Evolutionary conservation across 2,113 vertebrate genomes (phyloP).

Genomic region (Capreolus pygargus): DNA sequence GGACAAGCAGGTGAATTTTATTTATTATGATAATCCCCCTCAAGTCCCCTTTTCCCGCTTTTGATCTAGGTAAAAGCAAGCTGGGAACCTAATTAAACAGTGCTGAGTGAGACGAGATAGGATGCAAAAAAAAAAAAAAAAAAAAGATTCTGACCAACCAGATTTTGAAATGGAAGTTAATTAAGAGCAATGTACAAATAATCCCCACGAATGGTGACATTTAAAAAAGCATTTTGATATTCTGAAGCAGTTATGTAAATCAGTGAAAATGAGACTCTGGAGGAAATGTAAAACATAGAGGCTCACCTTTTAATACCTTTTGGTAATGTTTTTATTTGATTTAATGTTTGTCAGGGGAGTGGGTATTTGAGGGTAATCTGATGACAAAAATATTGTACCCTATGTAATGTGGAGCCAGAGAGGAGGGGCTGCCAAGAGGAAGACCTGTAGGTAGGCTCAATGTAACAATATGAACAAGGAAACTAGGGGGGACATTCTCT

Average conservation of each 20-base stretch:
- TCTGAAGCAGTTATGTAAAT: slow-evolving; percentile 71
- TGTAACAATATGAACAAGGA: not conserved
- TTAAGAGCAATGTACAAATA: slow-evolving; percentile 73
- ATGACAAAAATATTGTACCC: slow-evolving; percentile 4
- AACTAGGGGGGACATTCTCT: not conserved
- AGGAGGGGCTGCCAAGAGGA: not conserved
- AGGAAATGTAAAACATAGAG: slow-evolving; percentile 54
- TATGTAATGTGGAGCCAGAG: not conserved
- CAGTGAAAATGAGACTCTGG: slow-evolving; percentile 46
- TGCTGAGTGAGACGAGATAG: slow-evolving; percentile 19
- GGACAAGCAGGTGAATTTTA: slow-evolving; percentile 53
- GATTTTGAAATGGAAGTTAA: slow-evolving; percentile 71
- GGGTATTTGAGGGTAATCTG: slow-evolving; percentile 39
- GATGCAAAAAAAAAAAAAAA: not conserved
- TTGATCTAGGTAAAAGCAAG: slow-evolving; percentile 75
- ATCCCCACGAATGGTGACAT: slow-evolving; percentile 70
- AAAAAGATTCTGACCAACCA: slow-evolving; percentile 41
- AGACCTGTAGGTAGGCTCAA: not conserved
- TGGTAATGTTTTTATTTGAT: slow-evolving; percentile 58
- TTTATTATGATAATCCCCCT: slow-evolving; percentile 75
- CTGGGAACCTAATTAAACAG: slow-evolving; percentile 74
- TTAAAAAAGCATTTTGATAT: slow-evolving; percentile 60
- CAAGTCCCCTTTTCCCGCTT: slow-evolving; percentile 58
- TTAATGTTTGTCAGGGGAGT: slow-evolving; percentile 35
- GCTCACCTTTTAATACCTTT: slow-evolving; percentile 63